Evolutionary conservation across 2,797 vertebrate species (phyloP), one percentile per base, ranked within the genome.

Genomic region (Eutrigla gurnardus): DNA sequence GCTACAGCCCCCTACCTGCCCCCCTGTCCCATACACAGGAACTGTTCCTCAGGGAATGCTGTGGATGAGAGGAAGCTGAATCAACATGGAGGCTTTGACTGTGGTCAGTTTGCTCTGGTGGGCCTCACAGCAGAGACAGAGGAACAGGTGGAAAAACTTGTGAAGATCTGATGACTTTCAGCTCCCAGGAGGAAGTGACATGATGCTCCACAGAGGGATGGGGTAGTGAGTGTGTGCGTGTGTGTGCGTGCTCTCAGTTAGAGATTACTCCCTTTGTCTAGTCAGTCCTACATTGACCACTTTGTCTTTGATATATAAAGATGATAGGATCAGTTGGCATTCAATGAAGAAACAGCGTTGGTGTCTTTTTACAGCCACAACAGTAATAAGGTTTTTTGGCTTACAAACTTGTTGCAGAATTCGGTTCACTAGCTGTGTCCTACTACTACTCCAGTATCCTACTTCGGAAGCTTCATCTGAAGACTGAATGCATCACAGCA

Each of bases 111-210:
- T 68, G 74, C 70, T 86, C 83, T 70, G 36, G 64, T 10, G 13
- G 81, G 82, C 63, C 78, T 80, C 84, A 70, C 82, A 75, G 67
- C 80, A 73, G 86, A 86, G 85, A 84, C 73, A 57, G 71, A 71
- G 57, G 81, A 90, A 86, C 94, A 94, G 94, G 93, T 94, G 94
- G 85, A 83, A 90, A 82, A 94, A 93, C 90, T 86, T 89, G 55
- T 46, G 59, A 70, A 80, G 85, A 82, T 86, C 80, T 78, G 73
- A 82, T 70, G 70, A 92, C 92, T 89, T 86, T 79, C 80, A 82
- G 85, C 77, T 88, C 88, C 73, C 87, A 86, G 81, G 90, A 92
- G 89, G 92, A 91, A 93, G 89, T 91, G 87, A 87, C 88, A 91
- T 43, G 47, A 82, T 73, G 80, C 79, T 84, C 71, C 63, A 65